Evolutionary conservation across 2,888 invertebrate genomes (phyloP).

Genomic region (Acanthopleura granulata): DNA sequence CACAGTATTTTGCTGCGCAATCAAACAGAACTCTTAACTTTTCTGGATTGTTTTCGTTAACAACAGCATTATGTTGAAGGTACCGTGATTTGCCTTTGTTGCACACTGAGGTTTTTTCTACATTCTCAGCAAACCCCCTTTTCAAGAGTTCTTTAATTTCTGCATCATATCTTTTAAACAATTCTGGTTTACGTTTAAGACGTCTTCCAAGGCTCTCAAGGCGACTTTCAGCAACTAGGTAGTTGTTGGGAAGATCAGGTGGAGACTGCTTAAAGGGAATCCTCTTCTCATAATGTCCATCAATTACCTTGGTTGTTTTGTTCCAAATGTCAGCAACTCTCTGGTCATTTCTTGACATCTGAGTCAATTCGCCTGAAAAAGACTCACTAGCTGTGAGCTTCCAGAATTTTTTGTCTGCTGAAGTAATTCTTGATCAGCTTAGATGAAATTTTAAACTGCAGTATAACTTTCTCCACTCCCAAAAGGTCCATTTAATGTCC

Average conservation of each 20-base stretch:
- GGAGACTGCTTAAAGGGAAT: neutral
- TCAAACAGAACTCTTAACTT: constrained; percentile 21
- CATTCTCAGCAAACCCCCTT: constrained; percentile 14
- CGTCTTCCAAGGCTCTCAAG: neutral
- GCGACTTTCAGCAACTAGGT: neutral
- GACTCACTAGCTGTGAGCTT: neutral
- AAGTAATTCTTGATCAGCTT: neutral
- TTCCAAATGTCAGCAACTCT: neutral
- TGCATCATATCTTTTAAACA: neutral
- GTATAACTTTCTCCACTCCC: neutral
- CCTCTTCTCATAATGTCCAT: neutral
- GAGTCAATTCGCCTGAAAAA: neutral
- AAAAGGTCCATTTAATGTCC: neutral
- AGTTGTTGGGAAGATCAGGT: constrained; percentile 1
- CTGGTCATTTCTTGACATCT: neutral
- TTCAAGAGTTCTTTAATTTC: neutral
- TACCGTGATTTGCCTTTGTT: constrained; percentile 5
- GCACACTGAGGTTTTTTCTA: neutral
- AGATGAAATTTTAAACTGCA: neutral
- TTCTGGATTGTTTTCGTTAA: neutral
- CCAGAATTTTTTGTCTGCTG: neutral
- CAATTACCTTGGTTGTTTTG: neutral
- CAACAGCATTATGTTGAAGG: constrained; percentile 4
- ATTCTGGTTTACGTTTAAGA: neutral
- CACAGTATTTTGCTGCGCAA: constrained; percentile 16